Conservation (phyloP, 2,888 invertebrate species). For the Pandemis heparana region DNA sequence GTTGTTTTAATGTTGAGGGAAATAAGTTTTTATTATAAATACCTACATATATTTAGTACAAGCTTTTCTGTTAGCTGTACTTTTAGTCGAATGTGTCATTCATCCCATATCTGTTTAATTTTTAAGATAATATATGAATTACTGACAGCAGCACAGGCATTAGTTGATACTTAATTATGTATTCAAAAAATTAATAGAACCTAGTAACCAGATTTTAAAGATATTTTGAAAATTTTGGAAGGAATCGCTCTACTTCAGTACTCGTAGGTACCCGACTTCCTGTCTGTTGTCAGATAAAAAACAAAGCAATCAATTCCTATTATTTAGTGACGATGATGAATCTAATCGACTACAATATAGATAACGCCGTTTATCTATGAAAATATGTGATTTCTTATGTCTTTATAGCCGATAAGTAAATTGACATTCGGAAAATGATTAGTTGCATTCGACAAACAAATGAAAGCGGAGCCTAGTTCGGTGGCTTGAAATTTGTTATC, state of each 20-base stretch:
- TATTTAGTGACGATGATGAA: slow-evolving; percentile 20
- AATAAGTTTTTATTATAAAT: neutral
- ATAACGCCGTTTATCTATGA: slow-evolving; percentile 26
- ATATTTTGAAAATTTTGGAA: neutral
- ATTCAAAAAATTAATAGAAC: neutral
- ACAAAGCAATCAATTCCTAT: slow-evolving; percentile 39
- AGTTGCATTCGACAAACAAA: slow-evolving; percentile 38
- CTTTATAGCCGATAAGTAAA: slow-evolving; percentile 22
- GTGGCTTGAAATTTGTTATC: slow-evolving; percentile 5
- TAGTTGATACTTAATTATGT: too few relatives aligned
- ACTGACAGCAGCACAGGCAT: too few relatives aligned
- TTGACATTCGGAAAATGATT: slow-evolving; percentile 23
- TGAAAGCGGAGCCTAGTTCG: slow-evolving; percentile 5
- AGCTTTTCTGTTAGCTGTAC: too few relatives aligned
- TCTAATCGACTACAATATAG: slow-evolving; percentile 35
- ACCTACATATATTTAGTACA: neutral
- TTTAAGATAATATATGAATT: too few relatives aligned
- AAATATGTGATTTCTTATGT: slow-evolving; percentile 32
- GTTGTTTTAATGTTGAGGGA: neutral
- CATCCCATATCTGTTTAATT: too few relatives aligned
- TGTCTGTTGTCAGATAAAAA: slow-evolving; percentile 12
- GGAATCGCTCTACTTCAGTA: neutral
- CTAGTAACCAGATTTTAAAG: neutral
- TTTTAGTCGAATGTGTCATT: too few relatives aligned
- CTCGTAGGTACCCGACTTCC: slow-evolving; percentile 3